Evolutionary conservation across 2,113 vertebrate species (phyloP), one percentile per base, ranked within the genome.

Genomic region (Anolis carolinensis): DNA sequence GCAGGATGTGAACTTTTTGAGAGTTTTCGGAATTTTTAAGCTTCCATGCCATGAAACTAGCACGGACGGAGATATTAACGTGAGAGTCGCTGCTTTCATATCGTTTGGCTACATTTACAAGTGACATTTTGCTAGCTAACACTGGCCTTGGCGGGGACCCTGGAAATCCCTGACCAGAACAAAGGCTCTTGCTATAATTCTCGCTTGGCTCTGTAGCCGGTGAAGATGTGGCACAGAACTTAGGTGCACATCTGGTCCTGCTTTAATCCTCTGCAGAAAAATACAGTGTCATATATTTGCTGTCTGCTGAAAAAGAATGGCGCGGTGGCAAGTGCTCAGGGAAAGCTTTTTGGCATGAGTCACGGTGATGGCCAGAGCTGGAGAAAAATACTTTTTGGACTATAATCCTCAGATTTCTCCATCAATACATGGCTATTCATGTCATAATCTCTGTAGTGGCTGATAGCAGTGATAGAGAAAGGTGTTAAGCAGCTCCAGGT

Each of bases 181-280:
- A 76, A 84, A 84, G n/a, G 11, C 39, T 67, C 21, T 67, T 76
- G 73, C 83, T 76, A 16, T 76, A 55, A 76, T 48, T 34, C 73
- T 32, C 20, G 63, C 30, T 48, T 48, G 73, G 59, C 48, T 76
- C 63, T 48, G 27, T 44, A 59, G 82, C 72, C n/a, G 4, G 71
- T 27, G 73, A 52, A 84, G 83, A 84, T 84, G 73, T 67, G 83
- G 73, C 73, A 77, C 23, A 48, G 44, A 65, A 52, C 13, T 1
- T 25, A 52, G 21, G 62, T 77, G 62, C 73, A 76, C 73, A 84
- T 77, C 83, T 84, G 73, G 83, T 65, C 73, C 62, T 65, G 18
- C 50, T 59, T 84, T 67, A 84, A 65, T 10, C 34, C 14, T 32
- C 39, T 48, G 82, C 39, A 30, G 59, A 50, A 44, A 44, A 44